These are phyloP conservation scores for Pogonophryne albipinna DNA, from an alignment of 2,797 vertebrate genomes.

Conservation along the genomic window DNA sequence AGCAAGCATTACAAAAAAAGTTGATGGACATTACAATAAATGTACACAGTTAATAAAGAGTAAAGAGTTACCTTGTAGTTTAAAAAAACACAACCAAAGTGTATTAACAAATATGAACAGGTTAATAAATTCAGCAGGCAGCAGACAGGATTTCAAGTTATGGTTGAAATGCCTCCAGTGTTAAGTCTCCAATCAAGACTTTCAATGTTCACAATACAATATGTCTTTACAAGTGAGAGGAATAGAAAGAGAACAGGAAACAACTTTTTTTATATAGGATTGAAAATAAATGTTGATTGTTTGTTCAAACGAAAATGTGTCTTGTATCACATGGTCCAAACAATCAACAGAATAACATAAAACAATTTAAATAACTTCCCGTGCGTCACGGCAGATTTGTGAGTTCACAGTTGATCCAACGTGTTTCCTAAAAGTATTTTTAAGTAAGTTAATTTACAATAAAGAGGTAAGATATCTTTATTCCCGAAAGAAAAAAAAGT, in stretches of 20 bases:
- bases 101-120: conserved; percentile 33
- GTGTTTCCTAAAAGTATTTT: conserved; percentile 51
- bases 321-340: too few relatives aligned
- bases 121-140: conserved; percentile 61
- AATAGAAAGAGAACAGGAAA: too few relatives aligned
- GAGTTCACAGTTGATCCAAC: conserved; percentile 60
- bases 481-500: conserved; percentile 47
- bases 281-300: too few relatives aligned
- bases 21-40: conserved; percentile 18
- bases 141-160: conserved; percentile 51
- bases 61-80: conserved; percentile 38
- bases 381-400: conserved; percentile 57
- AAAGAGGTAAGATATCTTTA: conserved; percentile 45
- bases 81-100: conserved; percentile 44
- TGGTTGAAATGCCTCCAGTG: conserved; percentile 37
- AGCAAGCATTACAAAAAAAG: conserved; percentile 37
- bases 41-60: conserved; percentile 19
- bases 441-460: conserved; percentile 54
- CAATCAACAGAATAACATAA: too few relatives aligned
- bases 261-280: too few relatives aligned
- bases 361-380: conserved; percentile 5
- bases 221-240: too few relatives aligned
- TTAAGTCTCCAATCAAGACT: conserved; percentile 39
- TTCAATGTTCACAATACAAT: conserved; percentile 37
- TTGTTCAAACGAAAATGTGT: too few relatives aligned